Evolutionary conservation across 2,888 invertebrate species (phyloP).

Genomic region (Chymomyza fuscimana): DNA sequence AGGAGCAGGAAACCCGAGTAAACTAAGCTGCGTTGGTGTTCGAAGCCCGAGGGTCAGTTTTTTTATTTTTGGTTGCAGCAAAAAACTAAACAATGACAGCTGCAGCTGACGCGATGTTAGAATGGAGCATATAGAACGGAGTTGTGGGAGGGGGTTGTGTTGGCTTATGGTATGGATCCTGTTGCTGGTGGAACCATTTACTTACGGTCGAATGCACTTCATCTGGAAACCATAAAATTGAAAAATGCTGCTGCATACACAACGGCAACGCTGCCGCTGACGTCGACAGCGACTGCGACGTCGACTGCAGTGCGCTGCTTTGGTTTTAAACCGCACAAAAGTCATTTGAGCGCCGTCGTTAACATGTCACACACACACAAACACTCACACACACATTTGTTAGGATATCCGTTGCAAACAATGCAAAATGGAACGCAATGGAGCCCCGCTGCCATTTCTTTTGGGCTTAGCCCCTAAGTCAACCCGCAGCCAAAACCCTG

Average conservation of each 20-base stretch:
- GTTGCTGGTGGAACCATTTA: constrained; percentile 56
- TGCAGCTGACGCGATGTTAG: constrained; percentile 57
- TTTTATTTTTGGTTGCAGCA: constrained; percentile 34
- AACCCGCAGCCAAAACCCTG: neutral
- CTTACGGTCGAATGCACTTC: constrained; percentile 75
- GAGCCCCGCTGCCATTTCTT: constrained; percentile 23
- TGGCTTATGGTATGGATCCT: neutral
- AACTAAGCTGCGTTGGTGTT: neutral
- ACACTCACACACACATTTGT: constrained; percentile 27
- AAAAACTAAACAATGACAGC: constrained; percentile 67
- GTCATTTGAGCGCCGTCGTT: constrained; percentile 74
- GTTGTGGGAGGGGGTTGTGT: neutral
- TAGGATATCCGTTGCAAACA: constrained; percentile 41
- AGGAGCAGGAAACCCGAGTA: neutral
- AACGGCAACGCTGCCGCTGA: constrained; percentile 36
- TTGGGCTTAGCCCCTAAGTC: constrained; percentile 34
- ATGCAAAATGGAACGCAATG: constrained; percentile 14
- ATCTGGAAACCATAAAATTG: constrained; percentile 78
- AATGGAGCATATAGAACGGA: neutral
- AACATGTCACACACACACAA: constrained; percentile 63
- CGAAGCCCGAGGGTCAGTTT: neutral
- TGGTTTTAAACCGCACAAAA: constrained; percentile 73
- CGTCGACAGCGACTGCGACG: constrained; percentile 32
- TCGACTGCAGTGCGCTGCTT: constrained; percentile 38
- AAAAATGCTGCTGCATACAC: constrained; percentile 63